Evolutionary conservation across 2,888 invertebrate genomes (phyloP), one percentile per base, ranked within the genome.

Genomic region (Timema cristinae): DNA sequence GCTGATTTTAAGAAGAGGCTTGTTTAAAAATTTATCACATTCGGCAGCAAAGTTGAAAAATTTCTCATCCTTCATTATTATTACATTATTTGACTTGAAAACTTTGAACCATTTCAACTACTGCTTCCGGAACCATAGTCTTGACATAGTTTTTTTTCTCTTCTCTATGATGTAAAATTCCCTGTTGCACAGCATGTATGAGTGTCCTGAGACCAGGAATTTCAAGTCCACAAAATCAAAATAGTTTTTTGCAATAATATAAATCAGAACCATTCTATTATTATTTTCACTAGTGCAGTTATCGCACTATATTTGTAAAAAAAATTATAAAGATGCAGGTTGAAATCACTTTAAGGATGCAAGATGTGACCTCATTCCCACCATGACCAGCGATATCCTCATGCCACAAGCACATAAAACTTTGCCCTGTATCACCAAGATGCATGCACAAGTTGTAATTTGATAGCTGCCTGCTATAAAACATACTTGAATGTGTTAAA

Each of bases 401-500:
- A 73, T 76, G 72, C 77, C 77, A 78, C 69, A 72, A 75, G 50
- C 76, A 75, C 76, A 78, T 77, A 69, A 69, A 76, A 15, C 75
- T 74, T 50, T 74, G 71, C 50, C 73, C 72, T 47, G 69, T 75
- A 66, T 76, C 75, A 66, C 69, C 75, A 66, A 77, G 73, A 73
- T 78, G 77, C 59, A 79, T 68, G 50, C 76, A 75, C 16, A 78
- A 69, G 70, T 77, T 78, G 73, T 78, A 79, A 61, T 74, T 75
- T 49, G 77, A 77, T n/a, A 78, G 75, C 72, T 79, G 77, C n/a
- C n/a, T n/a, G n/a, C n/a, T 67, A 74, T 80, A 79, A 72, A 78
- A 79, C 75, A 79, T 79, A 66, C 76, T 74, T 16, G 75, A 76
- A n/a, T 69, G 61, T 56, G 61, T 69, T 50, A 8, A 69, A 56